Evolutionary conservation across 2,113 vertebrate species (phyloP), one percentile per base, ranked within the genome.

Genomic region (Melanotaenia duboulayi): DNA sequence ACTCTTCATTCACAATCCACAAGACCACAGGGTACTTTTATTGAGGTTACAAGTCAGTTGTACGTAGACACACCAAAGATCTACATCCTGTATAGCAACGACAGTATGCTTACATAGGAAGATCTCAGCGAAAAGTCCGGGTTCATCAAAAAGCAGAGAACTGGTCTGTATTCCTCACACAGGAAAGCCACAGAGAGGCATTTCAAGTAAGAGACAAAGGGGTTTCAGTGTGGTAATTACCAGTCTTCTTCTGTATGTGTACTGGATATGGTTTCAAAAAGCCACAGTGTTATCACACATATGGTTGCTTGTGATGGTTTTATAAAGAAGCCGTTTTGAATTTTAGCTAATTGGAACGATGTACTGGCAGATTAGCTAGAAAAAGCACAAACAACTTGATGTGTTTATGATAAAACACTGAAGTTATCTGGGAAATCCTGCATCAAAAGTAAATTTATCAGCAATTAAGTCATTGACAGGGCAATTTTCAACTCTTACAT

Each of bases 21-120:
- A 61, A 80, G 55, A 54, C 89, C 88, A 80, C 81, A 86, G 67
- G 78, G 82, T 90, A 83, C 80, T 91, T 91, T 86, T 58, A 54
- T 10, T 85, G 85, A 80, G 83, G 79, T 87, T 74, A 72, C 28
- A 14, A 60, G 37, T 65, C 69, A 78, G 58, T 39, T 64, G 42
- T 42, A 69, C 6, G 22, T 57, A 48, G 71, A 60, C 51, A 71
- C 54, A 81, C 35, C 51, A 67, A 25, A 56, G 50, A 61, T 50
- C 61, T 50, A 76, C 77, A 79, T 90, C 85, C 87, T 88, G 83
- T 82, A 22, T 52, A 51, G 55, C 71, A 69, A 63, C 65, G 68
- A 67, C 39, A 65, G 44, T 50, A 46, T 49, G 50, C 35, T 75
- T 91, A 89, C 80, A 80, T 62, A 17, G 39, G 70, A 86, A 88